phyloP scores from a whole-genome alignment of 2,113 vertebrate genomes.

The Indicator indicator region DNA sequence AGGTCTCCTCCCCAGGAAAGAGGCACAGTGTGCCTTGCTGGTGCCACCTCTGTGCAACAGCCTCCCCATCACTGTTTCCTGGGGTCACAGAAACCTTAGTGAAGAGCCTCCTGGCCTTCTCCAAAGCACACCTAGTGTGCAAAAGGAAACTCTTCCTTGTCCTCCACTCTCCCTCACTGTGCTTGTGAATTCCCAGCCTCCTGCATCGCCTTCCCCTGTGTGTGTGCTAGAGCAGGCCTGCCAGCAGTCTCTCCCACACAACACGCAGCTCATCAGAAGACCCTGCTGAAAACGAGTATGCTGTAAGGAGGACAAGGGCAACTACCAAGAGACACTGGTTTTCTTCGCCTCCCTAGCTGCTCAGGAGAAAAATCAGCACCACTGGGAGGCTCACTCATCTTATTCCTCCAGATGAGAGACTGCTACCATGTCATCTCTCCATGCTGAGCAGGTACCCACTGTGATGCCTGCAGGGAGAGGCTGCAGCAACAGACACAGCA shows the following conservation, averaged over 20 bases:
- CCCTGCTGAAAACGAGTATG: background rate
- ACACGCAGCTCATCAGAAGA: background rate
- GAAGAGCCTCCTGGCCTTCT: background rate
- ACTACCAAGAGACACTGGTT: background rate
- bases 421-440: background rate
- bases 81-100: background rate
- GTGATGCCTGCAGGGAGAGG: background rate
- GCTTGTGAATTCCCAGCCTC: background rate
- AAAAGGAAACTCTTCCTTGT: background rate
- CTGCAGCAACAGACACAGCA: background rate
- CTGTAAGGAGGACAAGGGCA: background rate
- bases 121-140: background rate
- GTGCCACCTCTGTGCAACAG: accelerated
- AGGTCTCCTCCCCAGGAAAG: background rate
- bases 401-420: background rate
- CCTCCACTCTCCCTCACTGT: background rate
- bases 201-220: background rate
- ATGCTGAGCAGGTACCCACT: background rate
- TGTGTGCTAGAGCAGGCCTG: accelerated
- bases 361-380: background rate
- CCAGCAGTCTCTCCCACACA: background rate
- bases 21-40: background rate
- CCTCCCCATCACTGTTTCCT: background rate
- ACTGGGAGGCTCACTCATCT: background rate
- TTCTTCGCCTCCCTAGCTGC: background rate